phyloP scores from a whole-genome alignment of 2,888 invertebrate genomes.

The Halocaridina rubra region DNA sequence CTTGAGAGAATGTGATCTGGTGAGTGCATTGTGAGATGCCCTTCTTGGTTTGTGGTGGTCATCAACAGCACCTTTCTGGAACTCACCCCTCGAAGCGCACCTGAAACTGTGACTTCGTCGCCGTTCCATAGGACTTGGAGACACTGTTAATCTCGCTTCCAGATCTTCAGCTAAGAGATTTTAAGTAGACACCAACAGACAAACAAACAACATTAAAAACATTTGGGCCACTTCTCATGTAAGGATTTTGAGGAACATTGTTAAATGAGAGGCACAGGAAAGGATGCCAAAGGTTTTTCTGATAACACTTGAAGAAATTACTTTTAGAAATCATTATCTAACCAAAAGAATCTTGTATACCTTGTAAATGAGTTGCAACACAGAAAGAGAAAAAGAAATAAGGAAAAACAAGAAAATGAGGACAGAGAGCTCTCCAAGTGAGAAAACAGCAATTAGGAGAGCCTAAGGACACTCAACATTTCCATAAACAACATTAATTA shows the following conservation, averaged over 20 bases:
- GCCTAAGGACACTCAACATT: not conserved
- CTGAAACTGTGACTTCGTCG: slow-evolving; percentile 49
- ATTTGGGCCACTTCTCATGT: not conserved
- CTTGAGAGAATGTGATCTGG: slow-evolving; percentile 50
- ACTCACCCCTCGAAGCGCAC: slow-evolving; percentile 38
- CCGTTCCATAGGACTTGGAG: slow-evolving; percentile 43
- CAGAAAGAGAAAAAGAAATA: not conserved
- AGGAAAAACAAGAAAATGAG: not conserved
- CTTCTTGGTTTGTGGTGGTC: slow-evolving; percentile 24
- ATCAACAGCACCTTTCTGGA: slow-evolving; percentile 1
- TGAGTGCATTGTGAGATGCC: slow-evolving; percentile 39
- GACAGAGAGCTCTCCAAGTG: not conserved
- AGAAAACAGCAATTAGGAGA: not conserved
- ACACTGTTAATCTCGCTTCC: slow-evolving; percentile 47
- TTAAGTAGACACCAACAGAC: slow-evolving; percentile 30
- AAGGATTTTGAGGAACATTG: no score
- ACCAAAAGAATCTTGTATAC: no score
- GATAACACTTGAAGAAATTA: no score
- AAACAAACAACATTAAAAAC: not conserved
- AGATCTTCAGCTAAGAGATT: slow-evolving; percentile 47
- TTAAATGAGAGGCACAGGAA: no score
- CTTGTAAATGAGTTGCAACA: no score
- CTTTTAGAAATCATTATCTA: no score
- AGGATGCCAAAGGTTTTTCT: no score
- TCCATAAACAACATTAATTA: not conserved